Evolutionary conservation across 2,797 vertebrate species (phyloP).

Genomic region (Lycodopsis pacificus): DNA sequence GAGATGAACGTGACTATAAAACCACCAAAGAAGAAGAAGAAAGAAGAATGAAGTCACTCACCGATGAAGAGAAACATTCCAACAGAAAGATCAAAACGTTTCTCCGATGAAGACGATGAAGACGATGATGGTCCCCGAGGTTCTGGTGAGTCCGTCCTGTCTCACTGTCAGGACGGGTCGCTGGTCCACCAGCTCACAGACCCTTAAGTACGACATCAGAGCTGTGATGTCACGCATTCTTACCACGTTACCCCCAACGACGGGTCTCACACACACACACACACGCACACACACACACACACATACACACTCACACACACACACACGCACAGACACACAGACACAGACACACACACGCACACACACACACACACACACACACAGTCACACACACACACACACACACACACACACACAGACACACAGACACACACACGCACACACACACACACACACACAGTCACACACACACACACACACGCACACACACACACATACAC

Average conservation of each 20-base stretch:
- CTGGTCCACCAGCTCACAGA: not conserved
- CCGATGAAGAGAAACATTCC: conserved; percentile 22
- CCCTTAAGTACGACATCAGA: conserved; percentile 25
- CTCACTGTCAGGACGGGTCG: conserved; percentile 63
- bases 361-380: conserved; percentile 27
- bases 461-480: conserved; percentile 24
- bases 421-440: not conserved
- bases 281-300: conserved; percentile 23
- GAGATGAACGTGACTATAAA: no score
- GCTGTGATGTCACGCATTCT: conserved; percentile 77
- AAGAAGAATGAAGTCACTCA: conserved; percentile 5
- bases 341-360: conserved; percentile 27
- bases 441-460: conserved; percentile 37
- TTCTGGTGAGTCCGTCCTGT: conserved; percentile 41
- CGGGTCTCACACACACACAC: conserved; percentile 25
- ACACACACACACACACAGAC: conserved; percentile 24
- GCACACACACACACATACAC: not conserved
- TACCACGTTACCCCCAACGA: conserved; percentile 54
- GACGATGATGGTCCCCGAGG: not conserved
- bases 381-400: conserved; percentile 40
- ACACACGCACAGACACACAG: no score
- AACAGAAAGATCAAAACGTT: not conserved
- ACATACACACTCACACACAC: conserved; percentile 32
- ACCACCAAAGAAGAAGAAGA: not conserved
- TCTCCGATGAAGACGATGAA: not conserved